phyloP scores from a whole-genome alignment of 53 echinoderm and acorn worm genomes.

The Hippasteria phrygiana region DNA sequence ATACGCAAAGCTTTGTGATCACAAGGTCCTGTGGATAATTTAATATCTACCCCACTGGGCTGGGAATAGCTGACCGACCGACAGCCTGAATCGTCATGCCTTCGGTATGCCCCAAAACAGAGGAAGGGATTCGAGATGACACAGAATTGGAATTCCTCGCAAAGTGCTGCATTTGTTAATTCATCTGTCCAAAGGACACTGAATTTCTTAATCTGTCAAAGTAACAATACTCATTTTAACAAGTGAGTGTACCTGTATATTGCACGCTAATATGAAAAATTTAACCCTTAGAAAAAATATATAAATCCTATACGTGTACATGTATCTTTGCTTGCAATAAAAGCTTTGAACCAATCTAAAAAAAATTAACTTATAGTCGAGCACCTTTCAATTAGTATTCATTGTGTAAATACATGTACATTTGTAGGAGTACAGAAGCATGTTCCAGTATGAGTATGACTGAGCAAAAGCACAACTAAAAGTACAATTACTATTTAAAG shows the following conservation, averaged over 20 bases:
- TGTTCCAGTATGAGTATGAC: neutral
- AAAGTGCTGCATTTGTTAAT: neutral
- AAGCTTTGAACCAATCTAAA: too few relatives aligned
- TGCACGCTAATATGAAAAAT: too few relatives aligned
- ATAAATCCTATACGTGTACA: too few relatives aligned
- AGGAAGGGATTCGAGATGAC: neutral
- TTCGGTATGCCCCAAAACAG: slow-evolving; percentile 26
- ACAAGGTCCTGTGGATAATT: slow-evolving; percentile 38
- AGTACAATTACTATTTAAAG: neutral
- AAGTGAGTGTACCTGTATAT: too few relatives aligned
- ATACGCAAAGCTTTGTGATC: neutral
- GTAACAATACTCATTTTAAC: too few relatives aligned
- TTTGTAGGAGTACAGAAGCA: neutral
- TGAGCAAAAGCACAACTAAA: neutral
- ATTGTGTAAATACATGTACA: too few relatives aligned
- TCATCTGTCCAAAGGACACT: too few relatives aligned
- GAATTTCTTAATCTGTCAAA: too few relatives aligned
- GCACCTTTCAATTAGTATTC: too few relatives aligned
- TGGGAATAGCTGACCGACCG: slow-evolving; percentile 47
- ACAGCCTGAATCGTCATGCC: slow-evolving; percentile 35
- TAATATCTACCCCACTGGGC: slow-evolving; percentile 50
- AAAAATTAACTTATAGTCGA: too few relatives aligned
- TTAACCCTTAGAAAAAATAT: too few relatives aligned
- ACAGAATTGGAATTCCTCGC: neutral
- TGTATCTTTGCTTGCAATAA: too few relatives aligned